phyloP scores from a whole-genome alignment of 2,888 invertebrate species.

The Apotomis turbidana region DNA sequence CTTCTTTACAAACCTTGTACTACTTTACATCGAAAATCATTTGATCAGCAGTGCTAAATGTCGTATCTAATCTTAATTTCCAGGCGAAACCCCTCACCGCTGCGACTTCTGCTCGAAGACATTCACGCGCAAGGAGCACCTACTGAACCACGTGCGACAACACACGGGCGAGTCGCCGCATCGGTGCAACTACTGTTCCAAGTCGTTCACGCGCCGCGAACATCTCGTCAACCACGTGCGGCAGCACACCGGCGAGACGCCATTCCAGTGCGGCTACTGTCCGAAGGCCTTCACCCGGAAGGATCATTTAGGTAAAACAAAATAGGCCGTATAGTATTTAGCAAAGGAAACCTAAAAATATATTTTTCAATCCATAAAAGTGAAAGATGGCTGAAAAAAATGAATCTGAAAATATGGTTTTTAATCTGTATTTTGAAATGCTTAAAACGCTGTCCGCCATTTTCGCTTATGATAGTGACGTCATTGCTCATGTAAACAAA shows the following conservation, averaged over 20 bases:
- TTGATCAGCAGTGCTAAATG: not conserved
- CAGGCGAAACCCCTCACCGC: slow-evolving; percentile 89
- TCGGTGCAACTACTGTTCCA: slow-evolving; percentile 93
- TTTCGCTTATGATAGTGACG: no score
- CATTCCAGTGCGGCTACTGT: slow-evolving; percentile 92
- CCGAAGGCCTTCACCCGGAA: slow-evolving; percentile 94
- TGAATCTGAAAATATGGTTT: no score
- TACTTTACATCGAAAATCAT: no score
- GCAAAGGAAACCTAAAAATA: no score
- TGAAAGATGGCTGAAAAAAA: no score
- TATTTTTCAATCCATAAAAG: no score
- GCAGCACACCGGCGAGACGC: slow-evolving; percentile 90
- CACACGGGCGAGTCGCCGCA: slow-evolving; percentile 93
- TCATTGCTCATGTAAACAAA: no score
- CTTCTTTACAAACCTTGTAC: no score
- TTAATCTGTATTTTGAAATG: no score
- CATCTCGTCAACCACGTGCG: slow-evolving; percentile 94
- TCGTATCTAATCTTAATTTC: slow-evolving; percentile 14
- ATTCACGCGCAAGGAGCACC: slow-evolving; percentile 90
- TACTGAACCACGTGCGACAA: slow-evolving; percentile 90
- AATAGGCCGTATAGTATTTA: no score
- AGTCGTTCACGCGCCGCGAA: slow-evolving; percentile 94
- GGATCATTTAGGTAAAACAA: slow-evolving; percentile 86
- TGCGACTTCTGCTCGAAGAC: slow-evolving; percentile 92
- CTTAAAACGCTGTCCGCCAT: no score